Evolutionary conservation across 1,140 invertebrate genomes (phyloP), one percentile per base, ranked within the genome.

Genomic region (Heterodera schachtii): DNA sequence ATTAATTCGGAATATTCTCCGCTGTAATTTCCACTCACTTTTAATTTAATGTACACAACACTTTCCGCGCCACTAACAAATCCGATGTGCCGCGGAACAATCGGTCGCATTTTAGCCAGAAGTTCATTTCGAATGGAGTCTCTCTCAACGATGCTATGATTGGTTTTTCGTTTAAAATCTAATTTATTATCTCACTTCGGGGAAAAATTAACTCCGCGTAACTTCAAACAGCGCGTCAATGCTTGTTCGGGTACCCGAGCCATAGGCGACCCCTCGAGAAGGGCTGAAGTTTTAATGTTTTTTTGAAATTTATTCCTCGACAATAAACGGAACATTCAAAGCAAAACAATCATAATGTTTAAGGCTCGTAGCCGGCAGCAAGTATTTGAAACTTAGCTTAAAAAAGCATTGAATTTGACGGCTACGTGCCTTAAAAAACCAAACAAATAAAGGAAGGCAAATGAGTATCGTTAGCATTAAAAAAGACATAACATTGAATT

Each of bases 21-120:
- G 31, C 31, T 31, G 31, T 31, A 31, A 31, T 31, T 52, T 44
- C 74, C 41, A 77, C 41, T 43, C 47, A 70, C 71, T 49, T 66
- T 80, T 44, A 84, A 74, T 85, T 86, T 84, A 78, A 84, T 21
- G 70, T 84, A 84, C 6, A 84, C 85, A 21, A 77, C 44, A 49
- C 70, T 69, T 52, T 84, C 84, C 8, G 67, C 16, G 19, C 47
- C 60, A 52, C n/a, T 9, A n/a, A 71, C 19, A 71, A 87, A 87
- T 1, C 64, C 49, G 11, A 85, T 78, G 73, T 85, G 86, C 41
- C 66, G 57, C n/a, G 84, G 84, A 16, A 71, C 73, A 69, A 85
- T 67, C n/a, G 86, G 84, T 64, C 47, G 46, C 75, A 85, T 21
- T 73, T 87, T 85, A 8, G 21, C 57, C 46, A 74, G 46, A n/a